Base-by-base conservation (phyloP, 2,888 invertebrate species). In the Galerucella nymphaeae region DNA sequence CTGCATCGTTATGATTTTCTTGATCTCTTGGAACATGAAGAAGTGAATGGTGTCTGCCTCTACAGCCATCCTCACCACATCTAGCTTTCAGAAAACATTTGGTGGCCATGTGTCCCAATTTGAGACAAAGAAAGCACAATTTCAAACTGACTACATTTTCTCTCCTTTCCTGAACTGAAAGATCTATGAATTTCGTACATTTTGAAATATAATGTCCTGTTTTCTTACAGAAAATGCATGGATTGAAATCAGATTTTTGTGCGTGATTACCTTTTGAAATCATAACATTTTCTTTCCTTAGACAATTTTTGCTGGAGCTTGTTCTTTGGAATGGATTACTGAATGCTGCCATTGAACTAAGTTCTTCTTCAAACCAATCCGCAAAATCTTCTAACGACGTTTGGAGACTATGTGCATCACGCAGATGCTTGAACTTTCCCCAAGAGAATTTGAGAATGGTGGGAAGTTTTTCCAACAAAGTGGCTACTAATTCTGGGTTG, bases 331-430 rank as follows among this genome's bases (percentile, higher is more conserved):
- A 58, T 18, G 58, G 58, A 18, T 58, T 58, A 10, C 4, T 18
- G 14, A 58, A 16, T 6, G 16, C 10, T 8, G 58, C 18, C 64
- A 64, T 64, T 20, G 20, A 48, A 20, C 16, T 64, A 5, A 42
- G 59, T 68, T 68, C 30, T 61, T 48, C 61, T 6, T 61, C 16
- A 20, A 42, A 64, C 48, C 64, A 64, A 4, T 64, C 64, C 42
- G 16, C 64, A 64, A 64, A 70, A 23, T 23, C 23, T 23, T 23
- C 23, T 23, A 23, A 23, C 23, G 23, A 23, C 23, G 23, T 23
- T 23, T 23, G 23, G 23, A 23, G 23, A 23, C 23, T 23, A 23
- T 23, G 23, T 23, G 23, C 23, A 23, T 23, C 23, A 23, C 23
- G 23, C 23, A 23, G 23, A 23, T 23, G 23, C 23, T 23, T 23